Evolutionary conservation across 2,113 vertebrate species (phyloP).

Genomic region (Plotosus lineatus): DNA sequence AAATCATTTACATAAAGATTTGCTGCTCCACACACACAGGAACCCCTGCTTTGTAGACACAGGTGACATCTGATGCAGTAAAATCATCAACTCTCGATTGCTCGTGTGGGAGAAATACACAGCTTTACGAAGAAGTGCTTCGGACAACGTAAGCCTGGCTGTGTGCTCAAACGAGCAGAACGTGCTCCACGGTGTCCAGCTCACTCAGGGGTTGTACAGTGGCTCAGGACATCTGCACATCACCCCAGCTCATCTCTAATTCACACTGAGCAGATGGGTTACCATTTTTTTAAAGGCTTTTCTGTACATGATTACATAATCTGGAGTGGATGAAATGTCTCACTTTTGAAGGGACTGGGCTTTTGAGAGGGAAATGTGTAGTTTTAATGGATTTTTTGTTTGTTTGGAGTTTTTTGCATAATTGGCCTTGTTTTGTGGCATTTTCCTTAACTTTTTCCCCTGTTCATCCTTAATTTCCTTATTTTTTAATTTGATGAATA

Average conservation of each 20-base stretch:
- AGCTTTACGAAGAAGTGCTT: neutral
- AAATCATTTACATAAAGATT: constrained; percentile 48
- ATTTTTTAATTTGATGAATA: too few species aligned
- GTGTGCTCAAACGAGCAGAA: constrained; percentile 11
- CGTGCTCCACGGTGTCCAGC: neutral
- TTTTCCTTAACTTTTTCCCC: too few species aligned
- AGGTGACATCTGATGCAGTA: constrained; percentile 15
- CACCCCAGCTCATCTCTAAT: constrained; percentile 53
- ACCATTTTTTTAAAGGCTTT: constrained; percentile 34
- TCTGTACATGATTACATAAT: constrained; percentile 40
- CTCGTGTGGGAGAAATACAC: neutral
- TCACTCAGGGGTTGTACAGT: constrained; percentile 25
- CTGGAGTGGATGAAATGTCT: constrained; percentile 10
- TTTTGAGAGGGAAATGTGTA: neutral
- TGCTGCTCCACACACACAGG: constrained; percentile 5
- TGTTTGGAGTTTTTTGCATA: too few species aligned
- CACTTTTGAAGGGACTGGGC: neutral
- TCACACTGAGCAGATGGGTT: constrained; percentile 54
- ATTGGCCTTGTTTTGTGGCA: too few species aligned
- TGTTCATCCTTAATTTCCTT: too few species aligned
- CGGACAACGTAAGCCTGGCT: neutral
- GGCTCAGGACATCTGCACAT: constrained; percentile 48
- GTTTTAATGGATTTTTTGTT: too few species aligned
- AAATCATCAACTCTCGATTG: neutral
- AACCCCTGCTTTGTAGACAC: constrained; percentile 10